Evolutionary conservation across 2,113 vertebrate species (phyloP).

Genomic region (Aspiorhynchus laticeps): DNA sequence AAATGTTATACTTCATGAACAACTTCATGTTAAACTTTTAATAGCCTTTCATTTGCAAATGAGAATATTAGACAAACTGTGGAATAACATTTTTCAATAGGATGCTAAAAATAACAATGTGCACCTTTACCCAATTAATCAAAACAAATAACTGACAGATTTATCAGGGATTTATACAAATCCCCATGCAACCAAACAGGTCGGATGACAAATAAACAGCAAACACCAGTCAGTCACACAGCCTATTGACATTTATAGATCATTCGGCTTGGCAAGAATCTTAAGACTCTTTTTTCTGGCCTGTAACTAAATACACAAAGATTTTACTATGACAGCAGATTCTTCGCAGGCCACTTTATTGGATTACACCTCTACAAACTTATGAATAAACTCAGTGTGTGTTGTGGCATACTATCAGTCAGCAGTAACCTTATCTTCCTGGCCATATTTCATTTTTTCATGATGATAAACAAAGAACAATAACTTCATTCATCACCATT

Average conservation of each 20-base stretch:
- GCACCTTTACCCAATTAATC: neutral
- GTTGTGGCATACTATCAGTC: neutral
- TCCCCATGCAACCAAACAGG: neutral
- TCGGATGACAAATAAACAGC: neutral
- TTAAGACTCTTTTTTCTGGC: neutral
- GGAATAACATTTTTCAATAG: neutral
- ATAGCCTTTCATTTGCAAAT: neutral
- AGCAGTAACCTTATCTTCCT: slow-evolving; percentile 3
- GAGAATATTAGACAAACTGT: neutral
- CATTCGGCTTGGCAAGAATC: slow-evolving; percentile 14
- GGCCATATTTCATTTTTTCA: slow-evolving; percentile 8
- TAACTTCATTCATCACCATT: slow-evolving; percentile 10
- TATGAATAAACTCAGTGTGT: slow-evolving; percentile 13
- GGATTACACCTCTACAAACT: slow-evolving; percentile 8
- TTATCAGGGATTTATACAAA: too few species aligned
- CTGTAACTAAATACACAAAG: slow-evolving; percentile 36
- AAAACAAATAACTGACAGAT: neutral
- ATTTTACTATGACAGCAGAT: slow-evolving; percentile 35
- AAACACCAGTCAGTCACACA: neutral
- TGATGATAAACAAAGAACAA: slow-evolving; percentile 29
- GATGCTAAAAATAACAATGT: neutral
- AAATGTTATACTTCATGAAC: neutral
- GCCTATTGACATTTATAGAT: slow-evolving; percentile 22
- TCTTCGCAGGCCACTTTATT: slow-evolving; percentile 21
- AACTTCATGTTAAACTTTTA: too few species aligned